These are phyloP conservation scores for Bergia puertoricense DNA, from an alignment of 92 coral and sea anemone genomes.

Conservation along the genomic window DNA sequence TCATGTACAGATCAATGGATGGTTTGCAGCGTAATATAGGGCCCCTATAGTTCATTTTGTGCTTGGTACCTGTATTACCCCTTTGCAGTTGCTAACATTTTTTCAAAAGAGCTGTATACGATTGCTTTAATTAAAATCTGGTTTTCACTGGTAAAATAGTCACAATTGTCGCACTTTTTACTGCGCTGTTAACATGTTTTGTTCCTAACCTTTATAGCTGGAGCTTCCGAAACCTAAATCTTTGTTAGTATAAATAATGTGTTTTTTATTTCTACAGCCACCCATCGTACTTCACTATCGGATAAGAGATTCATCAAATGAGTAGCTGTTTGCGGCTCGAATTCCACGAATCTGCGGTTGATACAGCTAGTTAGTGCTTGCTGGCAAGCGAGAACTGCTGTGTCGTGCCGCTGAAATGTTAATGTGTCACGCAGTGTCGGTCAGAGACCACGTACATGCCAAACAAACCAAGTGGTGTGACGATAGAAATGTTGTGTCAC, in stretches of 20 bases:
- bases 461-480: not conserved
- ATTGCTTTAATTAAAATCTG: no score
- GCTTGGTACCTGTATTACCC: no score
- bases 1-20: no score
- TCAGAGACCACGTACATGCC: not conserved
- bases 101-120: no score
- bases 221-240: no score
- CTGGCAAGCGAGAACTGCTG: not conserved
- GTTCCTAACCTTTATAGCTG: not conserved
- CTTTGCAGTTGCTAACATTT: no score
- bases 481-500: not conserved
- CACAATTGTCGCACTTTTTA: no score
- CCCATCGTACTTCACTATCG: constrained; percentile 81
- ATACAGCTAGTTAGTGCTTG: not conserved
- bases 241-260: not conserved
- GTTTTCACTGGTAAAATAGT: no score
- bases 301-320: constrained; percentile 38
- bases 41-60: no score
- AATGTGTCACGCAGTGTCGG: not conserved
- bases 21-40: no score
- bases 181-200: no score
- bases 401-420: not conserved
- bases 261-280: constrained; percentile 54
- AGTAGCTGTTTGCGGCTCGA: not conserved
- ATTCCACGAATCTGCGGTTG: not conserved